phyloP scores from a whole-genome alignment of 2,797 vertebrate species.

The Bovichtus variegatus region DNA sequence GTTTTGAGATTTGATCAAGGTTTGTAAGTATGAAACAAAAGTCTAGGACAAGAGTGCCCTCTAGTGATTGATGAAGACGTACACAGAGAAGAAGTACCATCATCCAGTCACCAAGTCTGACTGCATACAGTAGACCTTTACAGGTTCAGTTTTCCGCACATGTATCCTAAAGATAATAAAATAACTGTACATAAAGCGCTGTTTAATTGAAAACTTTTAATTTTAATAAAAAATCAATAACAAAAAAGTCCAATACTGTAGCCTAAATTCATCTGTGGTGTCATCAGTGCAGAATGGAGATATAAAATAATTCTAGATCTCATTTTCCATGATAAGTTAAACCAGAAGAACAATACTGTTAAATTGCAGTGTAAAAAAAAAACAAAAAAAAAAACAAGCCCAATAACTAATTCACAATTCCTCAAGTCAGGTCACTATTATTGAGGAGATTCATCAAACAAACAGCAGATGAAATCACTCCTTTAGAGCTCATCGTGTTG shows the following conservation, averaged over 20 bases:
- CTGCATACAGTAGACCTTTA: not conserved
- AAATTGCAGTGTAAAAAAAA: constrained; percentile 9
- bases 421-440: not conserved
- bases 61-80: constrained; percentile 56
- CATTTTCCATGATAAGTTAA: constrained; percentile 15
- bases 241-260: not conserved
- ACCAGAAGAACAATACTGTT: constrained; percentile 25
- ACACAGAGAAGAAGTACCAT: constrained; percentile 11
- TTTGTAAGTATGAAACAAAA: not conserved
- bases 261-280: constrained; percentile 22
- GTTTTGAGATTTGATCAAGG: constrained; percentile 2
- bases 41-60: constrained; percentile 56
- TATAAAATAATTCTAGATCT: constrained; percentile 39
- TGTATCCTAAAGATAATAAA: not conserved
- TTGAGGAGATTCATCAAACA: not conserved
- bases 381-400: not conserved
- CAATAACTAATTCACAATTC: not conserved
- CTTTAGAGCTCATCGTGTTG: constrained; percentile 92
- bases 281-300: constrained; percentile 52
- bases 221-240: constrained; percentile 4
- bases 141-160: not conserved
- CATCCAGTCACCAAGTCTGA: not conserved
- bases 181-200: not conserved
- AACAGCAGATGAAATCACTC: not conserved
- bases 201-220: constrained; percentile 25